These are phyloP conservation scores for Habroteleia sp. DNA, from an alignment of 2,888 invertebrate species.

Conservation along the genomic window DNA sequence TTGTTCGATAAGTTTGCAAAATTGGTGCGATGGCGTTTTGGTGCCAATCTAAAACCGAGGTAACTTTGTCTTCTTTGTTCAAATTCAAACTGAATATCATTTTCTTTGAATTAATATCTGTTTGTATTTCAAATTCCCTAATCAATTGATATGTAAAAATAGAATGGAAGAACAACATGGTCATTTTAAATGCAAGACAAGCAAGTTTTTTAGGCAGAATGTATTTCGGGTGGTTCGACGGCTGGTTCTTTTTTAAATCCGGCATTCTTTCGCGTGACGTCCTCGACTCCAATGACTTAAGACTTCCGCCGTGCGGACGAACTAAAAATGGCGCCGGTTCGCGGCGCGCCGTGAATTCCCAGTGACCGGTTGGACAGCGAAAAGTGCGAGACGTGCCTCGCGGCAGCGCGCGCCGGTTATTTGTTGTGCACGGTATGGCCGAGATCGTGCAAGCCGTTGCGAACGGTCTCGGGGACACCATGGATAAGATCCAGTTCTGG, in stretches of 20 bases:
- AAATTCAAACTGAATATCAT: too few species aligned
- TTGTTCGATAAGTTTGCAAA: background rate
- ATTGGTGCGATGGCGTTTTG: conserved; percentile 1
- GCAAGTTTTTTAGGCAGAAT: conserved; percentile 31
- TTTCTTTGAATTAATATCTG: too few species aligned
- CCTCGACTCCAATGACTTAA: conserved; percentile 59
- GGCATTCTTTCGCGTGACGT: conserved; percentile 61
- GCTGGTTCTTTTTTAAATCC: conserved; percentile 56
- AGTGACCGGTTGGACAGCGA: conserved; percentile 48
- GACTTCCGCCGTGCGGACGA: conserved; percentile 55
- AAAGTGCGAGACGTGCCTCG: conserved; percentile 46
- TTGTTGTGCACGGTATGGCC: conserved; percentile 34
- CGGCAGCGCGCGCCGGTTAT: conserved; percentile 38
- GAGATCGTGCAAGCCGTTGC: conserved; percentile 28
- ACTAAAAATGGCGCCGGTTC: conserved; percentile 61
- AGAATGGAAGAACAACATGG: too few species aligned
- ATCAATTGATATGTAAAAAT: too few species aligned
- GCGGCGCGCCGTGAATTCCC: conserved; percentile 50
- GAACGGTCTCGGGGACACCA: conserved; percentile 75
- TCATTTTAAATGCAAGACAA: too few species aligned
- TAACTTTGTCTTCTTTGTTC: too few species aligned
- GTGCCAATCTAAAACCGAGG: too few species aligned
- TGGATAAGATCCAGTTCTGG: conserved; percentile 79
- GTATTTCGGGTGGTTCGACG: conserved; percentile 47
- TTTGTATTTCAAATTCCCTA: too few species aligned